Base-by-base conservation (phyloP, 2,888 invertebrate species). In the Drepanosiphum platanoidis region DNA sequence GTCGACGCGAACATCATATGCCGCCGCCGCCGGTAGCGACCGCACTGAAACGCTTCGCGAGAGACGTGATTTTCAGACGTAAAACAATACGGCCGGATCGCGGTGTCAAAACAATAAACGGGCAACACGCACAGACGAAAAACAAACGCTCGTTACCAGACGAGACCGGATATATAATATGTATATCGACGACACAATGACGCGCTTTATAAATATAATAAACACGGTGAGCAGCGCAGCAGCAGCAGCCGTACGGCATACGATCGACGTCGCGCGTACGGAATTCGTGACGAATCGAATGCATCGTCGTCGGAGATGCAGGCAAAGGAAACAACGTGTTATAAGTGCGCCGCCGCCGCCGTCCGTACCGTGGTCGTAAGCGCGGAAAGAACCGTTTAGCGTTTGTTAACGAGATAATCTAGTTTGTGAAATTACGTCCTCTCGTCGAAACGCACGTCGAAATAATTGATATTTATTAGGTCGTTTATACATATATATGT, bases 321-420 rank as follows among this genome's bases (percentile, higher is more conserved):
- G 13, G 7, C 34, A n/a, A 39, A 64, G 39, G 30, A 61, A 78
- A 78, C 39, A 64, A 27, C n/a, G 30, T 30, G 64, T 64, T 9
- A 9, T 15, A 27, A 8, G 61, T 61, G 27, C 27, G 11, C 9
- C n/a, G n/a, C 46, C 18, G 18, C 46, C 18, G 13, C 13, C n/a
- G 30, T n/a, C 7, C 27, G 42, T 61, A 78, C 27, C 18, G 9
- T 42, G n/a, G n/a, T 64, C 11, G 22, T 68, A 27, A 22, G 30
- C 64, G 13, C 39, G 36, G 81, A 46, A 81, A 82, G 61, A 64
- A 83, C 74, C 15, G 27, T 66, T 82, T 82, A 83, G 42, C 46
- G 42, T 74, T 83, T 46, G 18, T 64, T 83, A 64, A 75, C 66
- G 74, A 75, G 46, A 83, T 83, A 83, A 83, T 83, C 30, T 46